Evolutionary conservation across 2,888 invertebrate genomes (phyloP).

Genomic region (Helicoverpa assulta): DNA sequence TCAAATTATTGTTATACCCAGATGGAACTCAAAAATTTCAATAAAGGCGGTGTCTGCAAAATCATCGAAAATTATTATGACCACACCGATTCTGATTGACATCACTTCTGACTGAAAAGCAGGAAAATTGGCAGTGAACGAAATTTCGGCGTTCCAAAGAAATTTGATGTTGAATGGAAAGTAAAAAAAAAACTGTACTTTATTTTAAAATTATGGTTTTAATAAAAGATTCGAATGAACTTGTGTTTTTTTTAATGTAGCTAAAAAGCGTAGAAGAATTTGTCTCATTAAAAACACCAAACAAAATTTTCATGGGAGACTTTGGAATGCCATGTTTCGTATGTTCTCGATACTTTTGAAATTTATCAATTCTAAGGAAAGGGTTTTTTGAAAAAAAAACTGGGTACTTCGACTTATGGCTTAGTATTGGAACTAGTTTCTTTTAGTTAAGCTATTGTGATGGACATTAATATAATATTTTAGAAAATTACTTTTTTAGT

Average conservation of each 20-base stretch:
- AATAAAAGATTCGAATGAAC: not conserved
- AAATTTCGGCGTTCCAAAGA: not conserved
- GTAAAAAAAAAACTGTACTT: not conserved
- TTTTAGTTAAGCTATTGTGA: not conserved
- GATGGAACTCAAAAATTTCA: constrained; percentile 21
- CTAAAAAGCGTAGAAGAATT: too few species aligned
- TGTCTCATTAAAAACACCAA: too few species aligned
- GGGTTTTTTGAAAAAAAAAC: not conserved
- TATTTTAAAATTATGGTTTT: not conserved
- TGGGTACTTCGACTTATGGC: not conserved
- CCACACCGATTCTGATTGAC: constrained; percentile 13
- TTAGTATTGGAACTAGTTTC: not conserved
- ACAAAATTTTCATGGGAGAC: too few species aligned
- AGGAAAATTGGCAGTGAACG: not conserved
- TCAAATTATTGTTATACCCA: constrained; percentile 22
- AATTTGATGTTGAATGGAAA: not conserved
- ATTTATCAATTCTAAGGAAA: too few species aligned
- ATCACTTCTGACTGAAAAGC: not conserved
- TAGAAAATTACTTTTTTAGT: too few species aligned
- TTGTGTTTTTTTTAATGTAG: not conserved
- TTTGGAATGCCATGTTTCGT: too few species aligned
- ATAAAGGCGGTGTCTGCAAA: constrained; percentile 12
- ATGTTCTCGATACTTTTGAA: too few species aligned
- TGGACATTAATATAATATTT: not conserved
- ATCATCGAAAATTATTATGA: constrained; percentile 20